Evolutionary conservation across 1,140 invertebrate genomes (phyloP).

Genomic region (Laupala kohalensis): DNA sequence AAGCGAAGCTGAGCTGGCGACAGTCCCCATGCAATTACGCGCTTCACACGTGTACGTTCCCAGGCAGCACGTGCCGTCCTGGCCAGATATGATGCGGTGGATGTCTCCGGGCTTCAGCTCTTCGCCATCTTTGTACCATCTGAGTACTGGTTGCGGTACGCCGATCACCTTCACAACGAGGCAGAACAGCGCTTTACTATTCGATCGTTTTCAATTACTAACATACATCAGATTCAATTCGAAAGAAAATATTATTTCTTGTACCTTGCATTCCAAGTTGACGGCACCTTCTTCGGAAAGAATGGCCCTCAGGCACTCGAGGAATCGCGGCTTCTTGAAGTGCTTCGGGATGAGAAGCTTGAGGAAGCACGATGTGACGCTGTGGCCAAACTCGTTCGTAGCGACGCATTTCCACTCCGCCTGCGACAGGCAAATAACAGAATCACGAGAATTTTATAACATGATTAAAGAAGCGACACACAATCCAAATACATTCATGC

Average conservation of each 20-base stretch:
- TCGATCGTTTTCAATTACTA: no score
- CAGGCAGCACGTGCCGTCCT: constrained; percentile 76
- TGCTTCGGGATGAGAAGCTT: constrained; percentile 73
- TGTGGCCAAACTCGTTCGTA: constrained; percentile 75
- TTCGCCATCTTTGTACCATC: constrained; percentile 84
- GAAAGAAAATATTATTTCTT: no score
- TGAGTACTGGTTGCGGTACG: constrained; percentile 70
- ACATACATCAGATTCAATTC: no score
- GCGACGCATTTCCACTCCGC: constrained; percentile 85
- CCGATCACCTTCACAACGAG: constrained; percentile 52
- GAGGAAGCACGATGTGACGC: constrained; percentile 70
- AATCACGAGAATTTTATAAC: no score
- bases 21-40: constrained; percentile 80
- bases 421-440: no score
- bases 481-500: no score
- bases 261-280: constrained; percentile 74
- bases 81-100: constrained; percentile 75
- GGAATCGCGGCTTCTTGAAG: constrained; percentile 75
- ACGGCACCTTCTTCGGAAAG: constrained; percentile 77
- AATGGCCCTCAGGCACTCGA: constrained; percentile 69
- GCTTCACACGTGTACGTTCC: constrained; percentile 91
- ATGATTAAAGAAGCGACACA: no score
- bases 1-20: constrained; percentile 73
- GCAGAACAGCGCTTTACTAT: no score
- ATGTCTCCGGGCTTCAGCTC: constrained; percentile 83